Evolutionary conservation across 2,113 vertebrate species (phyloP).

Genomic region (Paraplagusia blochii): DNA sequence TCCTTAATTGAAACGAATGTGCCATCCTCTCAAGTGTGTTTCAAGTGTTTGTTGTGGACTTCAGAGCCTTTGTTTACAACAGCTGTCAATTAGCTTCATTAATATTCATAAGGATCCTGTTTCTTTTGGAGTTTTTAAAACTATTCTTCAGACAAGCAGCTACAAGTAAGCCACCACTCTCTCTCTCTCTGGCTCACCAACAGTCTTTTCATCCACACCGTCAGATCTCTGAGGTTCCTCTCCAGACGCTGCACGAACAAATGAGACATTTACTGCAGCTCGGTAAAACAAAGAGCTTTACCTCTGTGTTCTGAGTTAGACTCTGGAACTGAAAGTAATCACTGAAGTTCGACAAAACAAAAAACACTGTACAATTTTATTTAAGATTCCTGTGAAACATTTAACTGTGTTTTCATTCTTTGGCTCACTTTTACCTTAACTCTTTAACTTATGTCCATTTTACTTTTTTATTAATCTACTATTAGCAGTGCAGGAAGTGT

Average conservation of each 20-base stretch:
- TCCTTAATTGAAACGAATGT: slow-evolving; percentile 41
- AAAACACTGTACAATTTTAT: no score
- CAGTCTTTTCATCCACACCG: slow-evolving; percentile 45
- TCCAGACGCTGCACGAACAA: slow-evolving; percentile 33
- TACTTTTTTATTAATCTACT: no score
- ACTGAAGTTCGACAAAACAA: no score
- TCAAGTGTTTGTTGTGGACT: slow-evolving; percentile 62
- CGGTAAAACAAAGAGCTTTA: not conserved
- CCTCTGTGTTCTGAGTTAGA: slow-evolving; percentile 21
- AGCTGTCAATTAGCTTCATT: slow-evolving; percentile 65
- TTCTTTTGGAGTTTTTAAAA: slow-evolving; percentile 38
- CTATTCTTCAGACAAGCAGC: slow-evolving; percentile 57
- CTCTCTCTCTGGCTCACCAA: slow-evolving; percentile 24
- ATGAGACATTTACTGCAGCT: slow-evolving; percentile 39
- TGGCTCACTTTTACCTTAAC: no score
- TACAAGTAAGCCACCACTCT: slow-evolving; percentile 51
- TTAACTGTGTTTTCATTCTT: no score
- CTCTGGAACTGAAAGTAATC: no score
- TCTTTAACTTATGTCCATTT: no score
- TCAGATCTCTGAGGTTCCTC: slow-evolving; percentile 58
- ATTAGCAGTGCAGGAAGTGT: no score
- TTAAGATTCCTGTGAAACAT: no score
- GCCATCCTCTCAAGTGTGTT: slow-evolving; percentile 32
- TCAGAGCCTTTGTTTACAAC: slow-evolving; percentile 56
- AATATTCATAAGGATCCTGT: slow-evolving; percentile 66